Conservation (phyloP, 2,888 invertebrate species). For the Spisula solida region DNA sequence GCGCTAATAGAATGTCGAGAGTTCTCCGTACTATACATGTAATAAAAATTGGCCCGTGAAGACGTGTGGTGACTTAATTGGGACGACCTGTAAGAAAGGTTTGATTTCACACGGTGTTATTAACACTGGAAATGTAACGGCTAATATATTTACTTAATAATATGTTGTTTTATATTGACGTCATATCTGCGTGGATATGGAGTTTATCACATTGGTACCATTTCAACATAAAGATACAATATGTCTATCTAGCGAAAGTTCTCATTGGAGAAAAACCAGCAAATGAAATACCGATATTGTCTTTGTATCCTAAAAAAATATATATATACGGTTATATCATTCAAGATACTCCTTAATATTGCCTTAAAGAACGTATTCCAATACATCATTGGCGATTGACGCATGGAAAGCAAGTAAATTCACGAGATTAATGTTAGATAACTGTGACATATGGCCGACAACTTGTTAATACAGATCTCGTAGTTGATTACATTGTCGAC, state of each 20-base stretch:
- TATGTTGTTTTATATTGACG: neutral
- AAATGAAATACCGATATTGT: neutral
- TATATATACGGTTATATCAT: neutral
- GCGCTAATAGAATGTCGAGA: no score
- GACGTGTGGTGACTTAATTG: no score
- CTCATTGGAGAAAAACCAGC: neutral
- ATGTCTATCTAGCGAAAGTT: neutral
- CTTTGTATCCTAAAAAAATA: neutral
- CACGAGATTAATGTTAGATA: neutral
- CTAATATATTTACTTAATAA: no score
- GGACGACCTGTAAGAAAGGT: no score
- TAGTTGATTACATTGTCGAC: slow-evolving; percentile 1
- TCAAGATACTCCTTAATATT: neutral
- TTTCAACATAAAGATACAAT: neutral
- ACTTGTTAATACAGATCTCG: neutral
- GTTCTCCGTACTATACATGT: no score
- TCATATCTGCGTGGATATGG: neutral
- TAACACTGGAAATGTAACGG: no score
- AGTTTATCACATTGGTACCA: neutral
- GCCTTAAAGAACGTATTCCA: neutral
- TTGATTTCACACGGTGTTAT: no score
- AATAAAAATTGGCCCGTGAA: no score
- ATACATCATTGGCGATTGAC: neutral
- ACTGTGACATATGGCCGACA: neutral
- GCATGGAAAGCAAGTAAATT: neutral